phyloP scores from a whole-genome alignment of 2,888 invertebrate genomes.

The Pycnomerus fuliginosus region DNA sequence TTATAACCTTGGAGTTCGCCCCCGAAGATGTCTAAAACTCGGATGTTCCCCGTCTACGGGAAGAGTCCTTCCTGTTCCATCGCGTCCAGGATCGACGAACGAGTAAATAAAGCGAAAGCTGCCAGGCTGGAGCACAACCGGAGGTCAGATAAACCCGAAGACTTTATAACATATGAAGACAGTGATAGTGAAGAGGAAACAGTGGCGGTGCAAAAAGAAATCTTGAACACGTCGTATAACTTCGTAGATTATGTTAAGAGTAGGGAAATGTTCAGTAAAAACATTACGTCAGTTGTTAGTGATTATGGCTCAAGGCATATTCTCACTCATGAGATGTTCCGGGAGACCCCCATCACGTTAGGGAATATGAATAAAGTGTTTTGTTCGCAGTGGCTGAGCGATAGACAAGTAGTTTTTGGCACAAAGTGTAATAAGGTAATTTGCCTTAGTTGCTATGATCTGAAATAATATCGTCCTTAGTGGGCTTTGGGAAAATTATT shows the following conservation, averaged over 20 bases:
- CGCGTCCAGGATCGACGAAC: constrained; percentile 70
- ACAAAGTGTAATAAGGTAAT: constrained; percentile 94
- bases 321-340: constrained; percentile 85
- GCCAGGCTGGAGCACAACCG: constrained; percentile 70
- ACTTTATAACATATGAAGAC: constrained; percentile 87
- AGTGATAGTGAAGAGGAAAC: constrained; percentile 86
- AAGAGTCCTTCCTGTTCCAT: constrained; percentile 77
- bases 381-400: constrained; percentile 94
- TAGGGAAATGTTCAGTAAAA: constrained; percentile 71
- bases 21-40: constrained; percentile 72
- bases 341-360: constrained; percentile 78
- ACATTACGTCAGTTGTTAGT: constrained; percentile 72
- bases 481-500: no score
- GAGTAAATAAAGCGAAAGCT: constrained; percentile 66
- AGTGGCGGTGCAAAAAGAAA: constrained; percentile 68
- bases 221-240: constrained; percentile 78
- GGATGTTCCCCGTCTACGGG: constrained; percentile 70
- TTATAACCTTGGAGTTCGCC: no score
- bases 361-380: constrained; percentile 92
- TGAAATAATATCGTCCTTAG: background rate
- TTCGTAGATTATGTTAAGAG: constrained; percentile 83
- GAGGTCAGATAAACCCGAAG: constrained; percentile 85
- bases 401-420: constrained; percentile 92
- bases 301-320: constrained; percentile 86
- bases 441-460: background rate